Base-by-base conservation (phyloP, 2,113 vertebrate species). In the Burhinus oedicnemus region DNA sequence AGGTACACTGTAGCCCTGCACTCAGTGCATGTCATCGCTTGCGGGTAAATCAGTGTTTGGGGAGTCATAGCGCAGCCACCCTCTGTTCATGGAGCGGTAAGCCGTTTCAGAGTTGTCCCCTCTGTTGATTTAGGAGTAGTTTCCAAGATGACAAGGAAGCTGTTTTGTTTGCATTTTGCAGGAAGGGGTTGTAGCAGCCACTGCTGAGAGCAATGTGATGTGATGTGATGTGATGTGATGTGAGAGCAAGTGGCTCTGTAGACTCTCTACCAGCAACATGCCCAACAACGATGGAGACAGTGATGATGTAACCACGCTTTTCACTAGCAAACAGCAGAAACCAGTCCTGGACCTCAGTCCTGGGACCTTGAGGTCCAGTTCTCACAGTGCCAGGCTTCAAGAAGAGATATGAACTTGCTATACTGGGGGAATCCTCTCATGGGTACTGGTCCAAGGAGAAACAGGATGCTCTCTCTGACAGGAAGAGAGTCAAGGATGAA, bases 41-140 rank as follows among this genome's bases (percentile, higher is more conserved):
- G 8, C 9, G 12, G 34, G 34, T 0, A 4, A 29, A 54, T 1
- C 19, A 4, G 54, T 4, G 6, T 44, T 54, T 34, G 44, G 32
- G 44, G 47, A 27, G 12, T 14, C 64, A 26, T 15, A 34, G n/a
- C 34, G 10, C 52, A 81, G 54, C 21, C 38, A 27, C 30, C 20
- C 29, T 70, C 15, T 2, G 0, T 47, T 29, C 45, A 30, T 42
- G 64, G 32, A 81, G 54, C 69, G 68, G 1, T 44, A 45, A 90
- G 8, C 25, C 29, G 20, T 42, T 44, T 3, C 60, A 74, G 60
- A 9, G 8, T 32, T 87, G 49, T 36, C 6, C 44, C 44, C 32
- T 55, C 38, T 60, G 32, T 21, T 82, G 49, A 29, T 29, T 47
- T 57, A 45, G 45, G 32, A 84, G 30, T 13, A 34, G 25, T 54